Evolutionary conservation across 2,113 vertebrate species (phyloP).

Genomic region (Thalassoma bifasciatum): DNA sequence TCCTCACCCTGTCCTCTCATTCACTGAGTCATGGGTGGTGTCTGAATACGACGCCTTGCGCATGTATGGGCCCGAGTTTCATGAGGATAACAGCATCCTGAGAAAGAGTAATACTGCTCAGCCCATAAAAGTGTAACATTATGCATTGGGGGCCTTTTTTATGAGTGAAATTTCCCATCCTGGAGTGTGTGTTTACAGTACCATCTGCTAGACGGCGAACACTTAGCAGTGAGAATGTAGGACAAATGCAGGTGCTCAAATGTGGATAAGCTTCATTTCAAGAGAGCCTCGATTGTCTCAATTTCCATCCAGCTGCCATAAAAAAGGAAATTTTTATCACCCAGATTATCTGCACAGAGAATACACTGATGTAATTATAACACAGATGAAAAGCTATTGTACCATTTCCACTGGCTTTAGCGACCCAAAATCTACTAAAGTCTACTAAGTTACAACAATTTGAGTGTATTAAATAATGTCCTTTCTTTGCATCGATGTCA

Average conservation of each 20-base stretch:
- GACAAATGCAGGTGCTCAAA: slow-evolving; percentile 44
- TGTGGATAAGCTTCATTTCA: slow-evolving; percentile 44
- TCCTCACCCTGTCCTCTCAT: slow-evolving; percentile 34
- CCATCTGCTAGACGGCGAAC: slow-evolving; percentile 55
- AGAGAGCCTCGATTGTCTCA: slow-evolving; percentile 30
- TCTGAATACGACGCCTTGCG: slow-evolving; percentile 36
- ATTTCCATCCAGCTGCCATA: slow-evolving; percentile 41
- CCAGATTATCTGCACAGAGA: slow-evolving; percentile 29
- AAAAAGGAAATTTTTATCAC: slow-evolving; percentile 31
- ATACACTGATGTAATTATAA: slow-evolving; percentile 27
- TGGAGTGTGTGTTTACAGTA: slow-evolving; percentile 52
- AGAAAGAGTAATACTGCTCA: slow-evolving; percentile 21
- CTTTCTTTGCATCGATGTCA: not conserved
- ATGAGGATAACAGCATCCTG: slow-evolving; percentile 45
- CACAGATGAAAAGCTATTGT: slow-evolving; percentile 11
- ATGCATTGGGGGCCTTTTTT: slow-evolving; percentile 44
- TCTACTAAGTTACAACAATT: not conserved
- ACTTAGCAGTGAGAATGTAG: slow-evolving; percentile 40
- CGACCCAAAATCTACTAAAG: not conserved
- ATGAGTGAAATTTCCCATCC: slow-evolving; percentile 37
- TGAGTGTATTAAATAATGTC: not conserved
- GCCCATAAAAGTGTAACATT: slow-evolving; percentile 37
- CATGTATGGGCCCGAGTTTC: slow-evolving; percentile 41
- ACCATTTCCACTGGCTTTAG: not conserved
- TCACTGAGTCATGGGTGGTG: slow-evolving; percentile 45